Evolutionary conservation across 2,113 vertebrate species (phyloP), one percentile per base, ranked within the genome.

Genomic region (Notarius lentiginosus): DNA sequence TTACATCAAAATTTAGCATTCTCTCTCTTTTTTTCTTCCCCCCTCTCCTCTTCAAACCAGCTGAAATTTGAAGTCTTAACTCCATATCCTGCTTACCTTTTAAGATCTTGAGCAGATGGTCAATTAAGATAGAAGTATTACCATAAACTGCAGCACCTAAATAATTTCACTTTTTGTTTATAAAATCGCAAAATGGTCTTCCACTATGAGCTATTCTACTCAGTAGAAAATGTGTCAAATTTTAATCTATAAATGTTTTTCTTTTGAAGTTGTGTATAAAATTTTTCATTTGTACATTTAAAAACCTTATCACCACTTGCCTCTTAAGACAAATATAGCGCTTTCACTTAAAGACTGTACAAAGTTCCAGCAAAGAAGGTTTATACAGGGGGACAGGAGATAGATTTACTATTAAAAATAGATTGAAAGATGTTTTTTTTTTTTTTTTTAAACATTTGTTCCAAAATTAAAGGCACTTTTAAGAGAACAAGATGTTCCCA

Each of bases 161-260:
- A 18, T 55, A 86, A 65, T 79, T 81, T 76, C 47, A 84, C 79
- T 88, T 83, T 73, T 85, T 90, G 83, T 92, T 89, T 92, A 86
- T 92, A 90, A 80, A n/a, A 84, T 60, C 22, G 81, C 65, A 82
- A 82, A 84, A 86, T 81, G 34, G 86, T 87, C 87, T 75, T 87
- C 82, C 61, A 90, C 89, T 82, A 85, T 56, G 72, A 56, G 85
- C 94, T 96, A 94, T 96, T 95, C 94, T 96, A 94, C 94, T 95
- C 91, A 95, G 95, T 97, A 97, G 95, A 97, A 97, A 96, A 94
- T 84, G 91, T 92, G 90, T 91, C 94, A 84, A 94, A 95, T 92
- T 92, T 94, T 92, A 90, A 83, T 93, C 84, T 91, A 91, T 86
- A 92, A 92, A 94, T 79, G 90, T 91, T 80, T 90, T 88, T 90